A percentile compares a stretch with the other conserved stretches of the same genome.
Evolutionary conservation across 2,888 invertebrate genomes (phyloP).

Genomic region (Amphipyra berbera): DNA sequence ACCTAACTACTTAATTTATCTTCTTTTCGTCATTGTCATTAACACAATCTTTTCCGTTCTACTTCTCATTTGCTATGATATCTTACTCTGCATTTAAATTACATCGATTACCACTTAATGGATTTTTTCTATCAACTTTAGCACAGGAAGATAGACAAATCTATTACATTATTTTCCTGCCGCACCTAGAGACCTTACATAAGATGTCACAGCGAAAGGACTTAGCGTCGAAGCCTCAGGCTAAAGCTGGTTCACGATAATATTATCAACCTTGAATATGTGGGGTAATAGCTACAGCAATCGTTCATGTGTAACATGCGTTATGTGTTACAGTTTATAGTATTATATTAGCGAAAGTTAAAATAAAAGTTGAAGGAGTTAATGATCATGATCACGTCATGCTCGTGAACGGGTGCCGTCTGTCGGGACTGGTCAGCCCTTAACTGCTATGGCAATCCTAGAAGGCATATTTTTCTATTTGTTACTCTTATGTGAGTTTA

Average conservation of each 20-base stretch:
- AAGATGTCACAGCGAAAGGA: conserved; percentile 53
- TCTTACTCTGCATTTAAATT: not conserved
- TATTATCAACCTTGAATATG: conserved; percentile 59
- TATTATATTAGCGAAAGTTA: conserved; percentile 21
- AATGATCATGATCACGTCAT: not conserved
- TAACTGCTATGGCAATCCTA: too few species aligned
- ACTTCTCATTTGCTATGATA: not conserved
- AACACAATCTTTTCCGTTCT: conserved; percentile 12
- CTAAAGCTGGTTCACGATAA: conserved; percentile 47
- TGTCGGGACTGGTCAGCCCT: too few species aligned
- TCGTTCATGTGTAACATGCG: conserved; percentile 36
- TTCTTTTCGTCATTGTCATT: conserved; percentile 4
- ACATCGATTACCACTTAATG: not conserved
- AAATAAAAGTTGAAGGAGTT: not conserved
- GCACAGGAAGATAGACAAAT: conserved; percentile 3
- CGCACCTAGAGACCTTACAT: conserved; percentile 38
- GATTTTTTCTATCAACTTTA: conserved; percentile 1
- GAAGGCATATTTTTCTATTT: too few species aligned
- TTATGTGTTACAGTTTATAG: conserved; percentile 21
- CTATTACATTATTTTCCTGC: conserved; percentile 33
- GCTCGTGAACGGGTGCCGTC: too few species aligned
- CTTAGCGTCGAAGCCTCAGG: conserved; percentile 43
- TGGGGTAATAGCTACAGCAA: conserved; percentile 56
- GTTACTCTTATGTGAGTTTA: too few species aligned
- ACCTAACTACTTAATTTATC: not conserved